phyloP scores from a whole-genome alignment of 2,113 vertebrate species.

The Sapayoa aenigma region DNA sequence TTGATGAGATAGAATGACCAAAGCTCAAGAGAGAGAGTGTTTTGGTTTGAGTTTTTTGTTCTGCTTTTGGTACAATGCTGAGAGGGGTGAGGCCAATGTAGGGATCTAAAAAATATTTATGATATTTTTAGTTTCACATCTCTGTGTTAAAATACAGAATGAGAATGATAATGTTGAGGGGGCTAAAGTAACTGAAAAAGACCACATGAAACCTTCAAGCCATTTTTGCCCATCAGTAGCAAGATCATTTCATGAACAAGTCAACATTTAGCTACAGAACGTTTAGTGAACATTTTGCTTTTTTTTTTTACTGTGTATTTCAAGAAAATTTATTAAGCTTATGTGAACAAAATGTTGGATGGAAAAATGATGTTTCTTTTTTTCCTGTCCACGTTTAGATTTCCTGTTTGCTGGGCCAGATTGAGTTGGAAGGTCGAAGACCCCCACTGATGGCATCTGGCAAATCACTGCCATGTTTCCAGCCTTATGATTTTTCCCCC shows the following conservation, averaged over 20 bases:
- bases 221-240: not conserved
- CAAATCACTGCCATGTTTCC: slow-evolving; percentile 93
- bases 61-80: not conserved
- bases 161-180: not conserved
- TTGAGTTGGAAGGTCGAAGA: slow-evolving; percentile 93
- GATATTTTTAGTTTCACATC: not conserved
- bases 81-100: not conserved
- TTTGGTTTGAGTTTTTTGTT: not conserved
- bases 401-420: slow-evolving; percentile 95
- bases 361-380: not conserved
- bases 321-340: not conserved
- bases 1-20: not conserved
- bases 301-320: not conserved
- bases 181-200: not conserved
- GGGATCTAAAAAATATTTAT: not conserved
- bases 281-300: not conserved
- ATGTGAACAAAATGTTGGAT: not conserved
- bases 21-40: not conserved
- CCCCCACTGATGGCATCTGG: slow-evolving; percentile 97
- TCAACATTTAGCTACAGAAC: not conserved
- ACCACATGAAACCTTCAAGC: not conserved
- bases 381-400: slow-evolving; percentile 74
- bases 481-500: slow-evolving; percentile 88
- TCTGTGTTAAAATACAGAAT: not conserved
- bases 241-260: not conserved